Evolutionary conservation across 2,888 invertebrate species (phyloP).

Genomic region (Rhodophaea formosa): DNA sequence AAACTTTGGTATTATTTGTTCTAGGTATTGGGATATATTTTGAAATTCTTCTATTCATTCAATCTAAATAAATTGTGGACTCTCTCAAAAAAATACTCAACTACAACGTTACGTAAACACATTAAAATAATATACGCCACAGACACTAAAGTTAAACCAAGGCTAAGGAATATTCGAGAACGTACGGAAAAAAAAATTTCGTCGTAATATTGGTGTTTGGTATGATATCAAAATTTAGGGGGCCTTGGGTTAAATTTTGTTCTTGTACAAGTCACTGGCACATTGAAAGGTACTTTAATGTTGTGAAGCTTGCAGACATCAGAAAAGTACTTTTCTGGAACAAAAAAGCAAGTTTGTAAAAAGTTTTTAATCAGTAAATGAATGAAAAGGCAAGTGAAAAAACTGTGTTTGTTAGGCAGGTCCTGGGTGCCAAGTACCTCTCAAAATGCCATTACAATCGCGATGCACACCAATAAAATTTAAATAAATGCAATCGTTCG

Average conservation of each 20-base stretch:
- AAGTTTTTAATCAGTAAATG: no score
- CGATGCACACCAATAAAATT: conserved; percentile 41
- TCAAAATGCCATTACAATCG: conserved; percentile 4
- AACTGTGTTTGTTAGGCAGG: no score
- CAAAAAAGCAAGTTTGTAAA: no score
- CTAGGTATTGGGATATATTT: neutral
- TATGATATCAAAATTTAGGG: neutral
- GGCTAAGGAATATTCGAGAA: conserved; percentile 16
- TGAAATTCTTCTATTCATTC: no score
- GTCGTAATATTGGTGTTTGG: neutral
- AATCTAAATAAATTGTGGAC: conserved; percentile 15
- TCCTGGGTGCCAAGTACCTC: neutral
- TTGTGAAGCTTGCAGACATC: no score
- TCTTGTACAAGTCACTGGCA: conserved; percentile 16
- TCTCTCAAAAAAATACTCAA: conserved; percentile 11
- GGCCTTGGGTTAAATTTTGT: conserved; percentile 19
- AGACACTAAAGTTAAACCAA: conserved; percentile 21
- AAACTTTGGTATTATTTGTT: neutral
- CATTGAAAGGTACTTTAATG: conserved; percentile 1
- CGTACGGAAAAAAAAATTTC: neutral
- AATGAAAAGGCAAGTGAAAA: no score
- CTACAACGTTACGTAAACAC: conserved; percentile 15
- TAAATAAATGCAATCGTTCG: conserved; percentile 66
- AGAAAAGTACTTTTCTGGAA: no score
- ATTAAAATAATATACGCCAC: conserved; percentile 13